These are phyloP conservation scores for Erythrolamprus reginae DNA, from an alignment of 2,113 vertebrate genomes.

Conservation along the genomic window DNA sequence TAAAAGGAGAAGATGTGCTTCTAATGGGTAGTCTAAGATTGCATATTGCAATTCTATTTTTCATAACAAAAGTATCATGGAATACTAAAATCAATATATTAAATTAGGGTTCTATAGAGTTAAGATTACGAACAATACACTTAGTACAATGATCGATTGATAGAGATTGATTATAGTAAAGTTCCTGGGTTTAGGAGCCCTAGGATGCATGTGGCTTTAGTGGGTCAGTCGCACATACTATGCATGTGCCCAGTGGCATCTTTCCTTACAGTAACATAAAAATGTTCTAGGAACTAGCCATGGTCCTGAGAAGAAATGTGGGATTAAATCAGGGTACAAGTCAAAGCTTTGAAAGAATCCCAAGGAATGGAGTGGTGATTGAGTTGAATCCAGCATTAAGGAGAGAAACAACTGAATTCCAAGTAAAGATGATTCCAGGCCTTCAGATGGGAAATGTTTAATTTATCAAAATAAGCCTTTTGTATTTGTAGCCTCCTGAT, in stretches of 20 bases:
- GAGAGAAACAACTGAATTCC: not conserved
- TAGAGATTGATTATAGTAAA: not conserved
- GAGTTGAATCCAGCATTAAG: not conserved
- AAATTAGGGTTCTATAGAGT: not conserved
- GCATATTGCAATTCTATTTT: not conserved
- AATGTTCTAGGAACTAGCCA: conserved; percentile 8
- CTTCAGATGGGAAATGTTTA: not conserved
- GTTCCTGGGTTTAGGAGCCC: not conserved
- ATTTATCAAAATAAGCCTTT: not conserved
- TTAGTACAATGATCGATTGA: not conserved
- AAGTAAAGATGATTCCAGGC: not conserved
- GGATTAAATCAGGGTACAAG: not conserved
- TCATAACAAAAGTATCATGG: not conserved
- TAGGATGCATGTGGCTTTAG: not conserved
- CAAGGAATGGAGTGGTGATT: not conserved
- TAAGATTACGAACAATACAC: not conserved
- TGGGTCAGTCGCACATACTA: not conserved
- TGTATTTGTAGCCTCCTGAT: not conserved
- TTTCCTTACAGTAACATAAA: not conserved
- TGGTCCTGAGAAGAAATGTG: not conserved
- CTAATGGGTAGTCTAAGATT: not conserved
- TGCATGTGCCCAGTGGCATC: not conserved
- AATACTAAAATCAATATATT: not conserved
- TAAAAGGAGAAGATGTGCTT: not conserved
- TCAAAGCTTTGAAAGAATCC: not conserved